Evolutionary conservation across 2,888 invertebrate genomes (phyloP).

Genomic region (Cheilosia variabilis): DNA sequence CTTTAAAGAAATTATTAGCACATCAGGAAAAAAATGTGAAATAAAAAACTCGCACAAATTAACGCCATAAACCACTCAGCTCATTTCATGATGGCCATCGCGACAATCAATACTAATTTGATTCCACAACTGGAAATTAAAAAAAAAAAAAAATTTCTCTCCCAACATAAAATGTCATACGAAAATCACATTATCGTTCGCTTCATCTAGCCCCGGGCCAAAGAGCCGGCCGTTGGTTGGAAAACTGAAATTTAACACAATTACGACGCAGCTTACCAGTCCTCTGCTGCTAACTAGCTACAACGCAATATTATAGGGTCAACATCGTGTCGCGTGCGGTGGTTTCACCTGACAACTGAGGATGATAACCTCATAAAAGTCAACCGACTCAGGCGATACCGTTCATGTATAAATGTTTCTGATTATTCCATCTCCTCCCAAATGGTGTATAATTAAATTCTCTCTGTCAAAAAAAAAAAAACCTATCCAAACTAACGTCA

Average conservation of each 20-base stretch:
- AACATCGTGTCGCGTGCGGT: slow-evolving; percentile 49
- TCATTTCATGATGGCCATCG: slow-evolving; percentile 51
- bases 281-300: slow-evolving; percentile 51
- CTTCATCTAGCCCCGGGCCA: slow-evolving; percentile 48
- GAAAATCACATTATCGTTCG: slow-evolving; percentile 70
- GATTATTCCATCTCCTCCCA: slow-evolving; percentile 1
- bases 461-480: slow-evolving; percentile 23
- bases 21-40: slow-evolving; percentile 7
- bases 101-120: slow-evolving; percentile 71
- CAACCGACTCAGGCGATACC: slow-evolving; percentile 45
- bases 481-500: slow-evolving; percentile 48
- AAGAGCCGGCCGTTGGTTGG: slow-evolving; percentile 42
- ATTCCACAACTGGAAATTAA: slow-evolving; percentile 53
- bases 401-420: slow-evolving; percentile 37
- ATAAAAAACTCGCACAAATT: slow-evolving; percentile 44
- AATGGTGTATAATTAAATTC: slow-evolving; percentile 67
- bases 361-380: slow-evolving; percentile 66
- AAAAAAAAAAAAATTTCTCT: slow-evolving; percentile 44
- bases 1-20: slow-evolving; percentile 40
- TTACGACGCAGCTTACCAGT: slow-evolving; percentile 55
- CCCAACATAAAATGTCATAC: slow-evolving; percentile 53
- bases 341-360: slow-evolving; percentile 59
- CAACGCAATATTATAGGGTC: slow-evolving; percentile 53
- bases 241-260: slow-evolving; percentile 73
- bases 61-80: slow-evolving; percentile 55